These are phyloP conservation scores for Glaucopsyche alexis DNA, from an alignment of 2,888 invertebrate species.

Conservation along the genomic window DNA sequence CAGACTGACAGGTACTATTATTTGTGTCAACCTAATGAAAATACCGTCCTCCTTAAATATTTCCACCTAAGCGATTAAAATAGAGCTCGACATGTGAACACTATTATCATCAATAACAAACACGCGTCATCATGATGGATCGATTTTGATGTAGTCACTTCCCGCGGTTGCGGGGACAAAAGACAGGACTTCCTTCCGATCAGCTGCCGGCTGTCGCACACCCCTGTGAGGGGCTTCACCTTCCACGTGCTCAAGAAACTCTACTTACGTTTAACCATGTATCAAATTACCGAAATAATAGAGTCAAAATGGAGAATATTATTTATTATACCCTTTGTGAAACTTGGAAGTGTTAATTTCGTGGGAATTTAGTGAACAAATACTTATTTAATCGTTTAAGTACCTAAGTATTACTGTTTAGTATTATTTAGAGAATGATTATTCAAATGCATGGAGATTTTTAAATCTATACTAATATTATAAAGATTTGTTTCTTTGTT, in stretches of 20 bases:
- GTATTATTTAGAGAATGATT: background rate
- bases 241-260: slow-evolving; percentile 44
- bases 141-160: slow-evolving; percentile 46
- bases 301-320: slow-evolving; percentile 14
- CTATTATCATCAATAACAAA: slow-evolving; percentile 8
- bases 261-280: slow-evolving; percentile 3
- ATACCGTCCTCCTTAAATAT: too few species aligned
- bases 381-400: background rate
- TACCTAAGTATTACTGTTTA: too few species aligned
- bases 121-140: slow-evolving; percentile 22
- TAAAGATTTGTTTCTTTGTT: too few species aligned
- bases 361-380: background rate
- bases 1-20: too few species aligned
- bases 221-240: slow-evolving; percentile 69
- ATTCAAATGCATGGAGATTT: too few species aligned
- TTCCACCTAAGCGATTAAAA: background rate
- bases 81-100: background rate
- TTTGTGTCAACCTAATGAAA: too few species aligned
- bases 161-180: slow-evolving; percentile 68
- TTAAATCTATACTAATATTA: too few species aligned
- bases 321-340: background rate
- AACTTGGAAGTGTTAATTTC: background rate
- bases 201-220: slow-evolving; percentile 77
- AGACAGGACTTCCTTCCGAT: slow-evolving; percentile 79
- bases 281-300: slow-evolving; percentile 13